Percentiles rank a stretch among this genome's conserved stretches.
Conservation (phyloP, 2,113 vertebrate genomes). For the Euleptes europaea region DNA sequence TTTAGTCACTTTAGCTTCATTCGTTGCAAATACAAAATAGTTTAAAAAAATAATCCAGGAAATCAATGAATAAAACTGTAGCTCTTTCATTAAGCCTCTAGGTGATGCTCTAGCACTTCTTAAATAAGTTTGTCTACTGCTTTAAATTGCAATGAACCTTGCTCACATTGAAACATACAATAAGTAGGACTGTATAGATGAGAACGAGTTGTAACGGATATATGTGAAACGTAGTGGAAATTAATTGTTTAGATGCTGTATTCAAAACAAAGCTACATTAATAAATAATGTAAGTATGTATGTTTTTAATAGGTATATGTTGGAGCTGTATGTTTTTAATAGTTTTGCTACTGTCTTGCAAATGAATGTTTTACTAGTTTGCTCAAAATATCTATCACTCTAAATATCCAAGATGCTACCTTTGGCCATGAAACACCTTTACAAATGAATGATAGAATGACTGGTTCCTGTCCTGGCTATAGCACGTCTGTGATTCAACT, state of each 20-base stretch:
- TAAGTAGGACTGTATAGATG: background rate
- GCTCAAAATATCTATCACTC: background rate
- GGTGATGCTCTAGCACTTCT: conserved; percentile 35
- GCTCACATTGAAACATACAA: background rate
- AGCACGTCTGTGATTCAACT: background rate
- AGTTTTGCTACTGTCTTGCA: background rate
- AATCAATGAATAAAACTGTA: background rate
- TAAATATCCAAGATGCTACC: background rate
- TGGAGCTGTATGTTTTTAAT: background rate
- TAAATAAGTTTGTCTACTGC: background rate
- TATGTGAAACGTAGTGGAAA: background rate
- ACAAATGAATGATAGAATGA: background rate
- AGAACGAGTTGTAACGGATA: background rate
- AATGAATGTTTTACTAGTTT: background rate
- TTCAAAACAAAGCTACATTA: background rate
- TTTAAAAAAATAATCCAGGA: background rate
- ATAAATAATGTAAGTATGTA: background rate
- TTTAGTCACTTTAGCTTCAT: background rate
- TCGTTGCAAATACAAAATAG: background rate
- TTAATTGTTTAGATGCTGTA: background rate
- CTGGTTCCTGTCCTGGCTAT: background rate
- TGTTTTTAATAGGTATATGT: background rate
- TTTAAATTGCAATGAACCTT: background rate
- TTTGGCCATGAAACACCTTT: background rate
- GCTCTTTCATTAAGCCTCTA: conserved; percentile 10